Base-by-base conservation (phyloP, 2,888 invertebrate species). In the Zygothrica quintamaculata region DNA sequence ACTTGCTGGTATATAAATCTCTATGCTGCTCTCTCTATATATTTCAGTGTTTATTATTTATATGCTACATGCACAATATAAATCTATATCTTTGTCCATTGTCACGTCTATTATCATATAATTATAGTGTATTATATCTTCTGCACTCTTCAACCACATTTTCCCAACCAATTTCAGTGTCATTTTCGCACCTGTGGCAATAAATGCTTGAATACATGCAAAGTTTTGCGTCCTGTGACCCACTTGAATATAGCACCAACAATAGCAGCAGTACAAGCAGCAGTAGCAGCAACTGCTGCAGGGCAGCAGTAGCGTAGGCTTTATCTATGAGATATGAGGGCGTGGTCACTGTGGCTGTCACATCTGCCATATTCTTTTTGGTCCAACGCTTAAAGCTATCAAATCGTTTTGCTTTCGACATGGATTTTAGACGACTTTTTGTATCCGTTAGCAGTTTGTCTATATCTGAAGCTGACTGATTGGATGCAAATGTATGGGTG, bases 221-320 rank as follows among this genome's bases (percentile, higher is more conserved):
- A 58, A 31, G 16, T 25, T 52, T 39, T 53, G 25, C 53, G 59
- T 48, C 36, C 22, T 40, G 44, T 51, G 55, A 50, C 77, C 61
- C 65, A 76, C 65, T 67, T 73, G 67, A 80, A 77, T 64, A 65
- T 68, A 81, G 61, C 80, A 68, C 42, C 51, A 57, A 64, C 68
- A 68, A 51, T 64, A 55, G 60, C 67, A 51, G 51, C n/a, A n/a
- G n/a, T n/a, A n/a, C n/a, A n/a, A n/a, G 16, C 42, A 31, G 29
- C 59, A 36, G n/a, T n/a, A n/a, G 34, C 5, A 59, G 57, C 50
- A 22, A 43, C 42, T 40, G 37, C 50, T 40, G 50, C 50, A 15
- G 31, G 43, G 15, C 39, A 29, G 25, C 59, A 37, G 25, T 50
- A 37, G 37, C 7, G 12, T 33, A 46, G 48, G 44, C 42, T 7